Evolutionary conservation across 2,113 vertebrate species (phyloP).

Genomic region (Alethe castanea): DNA sequence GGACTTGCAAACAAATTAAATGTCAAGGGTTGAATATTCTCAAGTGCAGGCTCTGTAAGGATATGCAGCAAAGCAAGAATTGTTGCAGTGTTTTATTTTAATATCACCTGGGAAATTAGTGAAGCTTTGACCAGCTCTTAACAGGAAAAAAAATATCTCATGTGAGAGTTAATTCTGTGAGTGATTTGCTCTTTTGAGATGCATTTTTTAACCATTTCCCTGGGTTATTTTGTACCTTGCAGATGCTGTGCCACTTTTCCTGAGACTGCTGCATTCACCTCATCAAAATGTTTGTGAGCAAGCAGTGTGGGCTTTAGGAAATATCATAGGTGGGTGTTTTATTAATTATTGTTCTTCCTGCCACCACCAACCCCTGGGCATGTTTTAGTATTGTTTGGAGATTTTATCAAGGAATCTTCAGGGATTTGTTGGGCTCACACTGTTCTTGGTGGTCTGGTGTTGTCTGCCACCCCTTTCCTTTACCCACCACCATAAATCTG

Average conservation of each 20-base stretch:
- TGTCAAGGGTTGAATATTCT: neutral
- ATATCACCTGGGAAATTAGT: neutral
- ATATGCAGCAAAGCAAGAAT: neutral
- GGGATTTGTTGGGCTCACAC: neutral
- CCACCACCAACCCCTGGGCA: neutral
- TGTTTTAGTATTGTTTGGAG: neutral
- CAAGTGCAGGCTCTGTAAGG: neutral
- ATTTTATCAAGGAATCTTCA: neutral
- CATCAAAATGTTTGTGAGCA: conserved; percentile 98
- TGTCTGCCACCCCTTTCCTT: neutral
- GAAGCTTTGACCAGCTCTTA: neutral
- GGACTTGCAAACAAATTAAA: neutral
- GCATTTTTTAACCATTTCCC: neutral
- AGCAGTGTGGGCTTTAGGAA: conserved; percentile 96
- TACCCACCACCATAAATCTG: neutral
- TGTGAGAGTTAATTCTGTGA: neutral
- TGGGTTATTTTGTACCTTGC: neutral
- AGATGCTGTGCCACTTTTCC: conserved; percentile 97
- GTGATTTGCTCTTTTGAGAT: neutral
- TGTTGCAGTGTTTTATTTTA: neutral
- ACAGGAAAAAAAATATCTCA: neutral
- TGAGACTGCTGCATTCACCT: conserved; percentile 91
- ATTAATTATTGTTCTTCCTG: neutral
- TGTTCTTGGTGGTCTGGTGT: accelerated
- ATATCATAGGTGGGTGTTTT: conserved; percentile 91